Conservation (phyloP, 2,113 vertebrate genomes). For the Poeciliopsis prolifica region DNA sequence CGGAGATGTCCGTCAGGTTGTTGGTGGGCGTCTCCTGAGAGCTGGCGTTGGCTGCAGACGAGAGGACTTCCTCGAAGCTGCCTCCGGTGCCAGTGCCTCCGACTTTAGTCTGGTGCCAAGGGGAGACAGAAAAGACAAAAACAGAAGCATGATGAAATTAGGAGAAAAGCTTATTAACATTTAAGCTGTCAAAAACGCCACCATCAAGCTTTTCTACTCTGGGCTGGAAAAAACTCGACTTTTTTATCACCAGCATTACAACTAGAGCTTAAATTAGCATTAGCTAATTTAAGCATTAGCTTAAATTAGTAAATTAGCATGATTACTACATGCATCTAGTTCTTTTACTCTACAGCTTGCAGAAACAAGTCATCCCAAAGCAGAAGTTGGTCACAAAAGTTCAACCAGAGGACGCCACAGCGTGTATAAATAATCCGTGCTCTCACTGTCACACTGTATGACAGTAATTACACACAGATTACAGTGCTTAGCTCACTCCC, state of each 20-base stretch:
- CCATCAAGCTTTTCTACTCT: background rate
- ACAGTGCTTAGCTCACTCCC: constrained; percentile 1
- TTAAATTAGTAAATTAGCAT: background rate
- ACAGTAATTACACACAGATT: constrained; percentile 32
- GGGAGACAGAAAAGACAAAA: background rate
- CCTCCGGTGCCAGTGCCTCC: constrained; percentile 81
- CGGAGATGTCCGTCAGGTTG: constrained; percentile 73
- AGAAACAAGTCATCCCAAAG: background rate
- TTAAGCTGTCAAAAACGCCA: too few species aligned
- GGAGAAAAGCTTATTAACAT: too few species aligned
- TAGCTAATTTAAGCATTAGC: too few species aligned
- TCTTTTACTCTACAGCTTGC: background rate
- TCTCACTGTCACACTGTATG: constrained; percentile 16
- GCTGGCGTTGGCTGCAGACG: constrained; percentile 90
- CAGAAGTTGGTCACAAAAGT: background rate
- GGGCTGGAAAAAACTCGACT: background rate
- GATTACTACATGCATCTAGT: background rate
- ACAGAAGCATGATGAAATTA: too few species aligned
- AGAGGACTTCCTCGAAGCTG: constrained; percentile 96
- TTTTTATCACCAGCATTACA: background rate
- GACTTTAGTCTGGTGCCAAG: constrained; percentile 86
- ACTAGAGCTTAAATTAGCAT: background rate
- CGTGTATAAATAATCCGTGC: constrained; percentile 19
- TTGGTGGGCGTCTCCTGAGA: constrained; percentile 84
- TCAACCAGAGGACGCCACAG: background rate